Evolutionary conservation across 1,140 invertebrate species (phyloP).

Genomic region (Leptinotarsa undecemlineata): DNA sequence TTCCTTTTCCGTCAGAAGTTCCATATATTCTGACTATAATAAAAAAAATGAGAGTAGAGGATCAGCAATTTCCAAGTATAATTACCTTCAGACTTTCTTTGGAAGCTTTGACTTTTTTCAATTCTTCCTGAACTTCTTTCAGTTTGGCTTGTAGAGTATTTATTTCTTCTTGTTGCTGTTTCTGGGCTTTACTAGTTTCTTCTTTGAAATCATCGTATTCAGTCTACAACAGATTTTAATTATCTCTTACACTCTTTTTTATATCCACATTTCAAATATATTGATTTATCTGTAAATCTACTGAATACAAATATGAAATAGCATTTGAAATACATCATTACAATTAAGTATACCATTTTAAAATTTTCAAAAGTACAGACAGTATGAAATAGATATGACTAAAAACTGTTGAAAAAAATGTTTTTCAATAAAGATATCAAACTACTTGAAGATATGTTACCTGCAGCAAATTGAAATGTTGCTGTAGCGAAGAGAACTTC

Average conservation of each 20-base stretch:
- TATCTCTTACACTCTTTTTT: background rate
- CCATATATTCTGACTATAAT: slow-evolving; percentile 38
- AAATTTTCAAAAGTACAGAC: too few relatives aligned
- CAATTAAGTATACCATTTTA: too few relatives aligned
- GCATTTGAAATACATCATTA: too few relatives aligned
- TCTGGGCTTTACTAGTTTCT: slow-evolving; percentile 47
- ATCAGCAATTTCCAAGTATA: background rate
- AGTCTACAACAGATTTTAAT: slow-evolving; percentile 38
- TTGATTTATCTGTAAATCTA: background rate
- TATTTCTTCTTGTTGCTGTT: slow-evolving; percentile 49
- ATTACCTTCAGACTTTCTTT: slow-evolving; percentile 44
- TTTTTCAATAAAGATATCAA: background rate
- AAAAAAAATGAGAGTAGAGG: background rate
- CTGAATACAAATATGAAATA: too few relatives aligned
- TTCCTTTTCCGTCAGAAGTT: slow-evolving; percentile 38
- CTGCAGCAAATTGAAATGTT: slow-evolving; percentile 57
- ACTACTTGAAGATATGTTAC: slow-evolving; percentile 17
- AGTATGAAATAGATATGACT: too few relatives aligned
- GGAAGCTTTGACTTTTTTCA: slow-evolving; percentile 40
- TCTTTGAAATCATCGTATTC: slow-evolving; percentile 53
- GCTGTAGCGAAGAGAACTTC: slow-evolving; percentile 55
- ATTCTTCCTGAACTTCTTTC: slow-evolving; percentile 48
- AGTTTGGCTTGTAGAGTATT: slow-evolving; percentile 51
- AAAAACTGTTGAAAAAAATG: too few relatives aligned
- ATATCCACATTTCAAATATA: too few relatives aligned